Evolutionary conservation across 2,888 invertebrate species (phyloP).

Genomic region (Conomelus anceps): DNA sequence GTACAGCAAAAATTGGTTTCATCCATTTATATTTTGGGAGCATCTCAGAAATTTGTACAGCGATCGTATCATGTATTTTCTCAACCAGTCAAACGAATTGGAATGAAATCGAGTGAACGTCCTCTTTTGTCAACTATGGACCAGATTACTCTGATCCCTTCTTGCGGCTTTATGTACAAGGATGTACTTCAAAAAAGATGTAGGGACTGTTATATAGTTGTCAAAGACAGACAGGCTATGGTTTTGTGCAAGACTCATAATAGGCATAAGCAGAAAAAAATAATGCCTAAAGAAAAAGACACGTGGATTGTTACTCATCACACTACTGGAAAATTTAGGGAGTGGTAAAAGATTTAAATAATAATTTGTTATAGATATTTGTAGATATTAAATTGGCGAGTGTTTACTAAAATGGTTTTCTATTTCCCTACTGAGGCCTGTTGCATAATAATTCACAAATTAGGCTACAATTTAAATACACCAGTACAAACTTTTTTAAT

Average conservation of each 20-base stretch:
- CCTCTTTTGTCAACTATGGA: background rate
- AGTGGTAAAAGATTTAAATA: background rate
- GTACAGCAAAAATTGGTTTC: background rate
- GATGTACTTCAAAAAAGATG: background rate
- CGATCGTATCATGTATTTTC: background rate
- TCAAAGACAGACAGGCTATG: background rate
- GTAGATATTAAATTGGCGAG: background rate
- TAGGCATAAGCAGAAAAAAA: background rate
- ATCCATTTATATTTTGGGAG: background rate
- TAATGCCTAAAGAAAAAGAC: background rate
- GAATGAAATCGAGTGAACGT: background rate
- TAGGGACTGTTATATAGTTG: slow-evolving; percentile 1
- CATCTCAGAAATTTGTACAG: background rate
- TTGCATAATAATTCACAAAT: background rate
- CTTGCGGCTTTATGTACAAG: background rate
- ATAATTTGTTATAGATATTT: background rate
- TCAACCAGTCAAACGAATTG: background rate
- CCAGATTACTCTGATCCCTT: background rate
- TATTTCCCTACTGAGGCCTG: background rate
- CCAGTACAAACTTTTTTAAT: no score
- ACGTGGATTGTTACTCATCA: background rate
- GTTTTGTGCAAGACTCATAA: background rate
- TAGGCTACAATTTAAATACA: no score
- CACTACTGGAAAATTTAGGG: background rate
- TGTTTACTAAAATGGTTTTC: background rate